Evolutionary conservation across 2,113 vertebrate species (phyloP), one percentile per base, ranked within the genome.

Genomic region (Eulemur rufifrons): DNA sequence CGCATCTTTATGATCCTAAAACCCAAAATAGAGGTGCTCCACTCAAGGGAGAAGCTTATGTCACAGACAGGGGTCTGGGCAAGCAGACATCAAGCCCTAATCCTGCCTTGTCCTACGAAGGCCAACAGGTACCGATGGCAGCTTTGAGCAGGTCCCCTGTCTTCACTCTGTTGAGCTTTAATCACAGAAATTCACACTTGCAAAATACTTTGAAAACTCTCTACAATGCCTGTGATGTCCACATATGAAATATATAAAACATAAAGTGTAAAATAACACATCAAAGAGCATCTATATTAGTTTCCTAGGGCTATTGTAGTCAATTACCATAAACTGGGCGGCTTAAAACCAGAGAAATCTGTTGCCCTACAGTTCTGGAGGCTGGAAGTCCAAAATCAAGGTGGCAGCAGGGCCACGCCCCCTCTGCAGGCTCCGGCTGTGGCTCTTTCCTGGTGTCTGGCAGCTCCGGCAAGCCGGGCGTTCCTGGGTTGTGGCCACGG

Each of bases 11-110:
- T 13, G 54, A 61, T 17, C 45, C 63, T 64, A 11, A 14, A 39
- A 20, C 29, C 73, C 47, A 15, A 6, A 27, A 45, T 15, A 1
- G 34, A 42, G 32, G 45, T 14, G 6, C 32, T 37, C 34, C 10
- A 0, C 82, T 61, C 1, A 0, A 7, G 27, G 64, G 32, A 13
- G 64, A 25, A 52, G 83, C 11, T 2, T 37, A 12, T 0, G 0
- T 1, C 8, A 12, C 1, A 45, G 5, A 18, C 0, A 8, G 14
- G 63, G 39, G 63, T 71, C 25, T 3, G 37, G 71, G 8, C 21
- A 1, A 18, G 54, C 45, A 9, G 2, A 27, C 17, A 6, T 29
- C 21, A 29, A 27, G 77, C 11, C 27, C 13, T 18, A 5, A 47
- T 1, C 47, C 61, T 5, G 37, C 11, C 34, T 21, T 13, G 15